These are phyloP conservation scores for Antheraea yamamai DNA, from an alignment of 2,888 invertebrate genomes.

Conservation along the genomic window DNA sequence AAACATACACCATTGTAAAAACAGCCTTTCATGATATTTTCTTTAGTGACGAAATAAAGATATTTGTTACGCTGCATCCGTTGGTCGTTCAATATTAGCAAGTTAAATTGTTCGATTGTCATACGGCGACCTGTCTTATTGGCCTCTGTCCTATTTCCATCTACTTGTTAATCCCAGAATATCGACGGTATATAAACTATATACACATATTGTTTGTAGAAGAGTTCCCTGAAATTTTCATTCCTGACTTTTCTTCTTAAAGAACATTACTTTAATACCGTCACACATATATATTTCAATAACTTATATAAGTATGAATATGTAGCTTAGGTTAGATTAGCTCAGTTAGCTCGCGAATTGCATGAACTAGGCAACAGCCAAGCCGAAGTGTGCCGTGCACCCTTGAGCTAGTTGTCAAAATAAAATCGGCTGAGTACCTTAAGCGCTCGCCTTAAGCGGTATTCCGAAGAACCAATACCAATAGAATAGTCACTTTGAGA, in stretches of 20 bases:
- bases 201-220: not conserved
- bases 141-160: conserved; percentile 34
- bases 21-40: not conserved
- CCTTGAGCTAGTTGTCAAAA: too few species aligned
- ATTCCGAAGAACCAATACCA: too few species aligned
- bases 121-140: conserved; percentile 49
- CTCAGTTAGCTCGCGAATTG: not conserved
- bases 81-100: conserved; percentile 55
- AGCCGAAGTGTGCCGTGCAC: too few species aligned
- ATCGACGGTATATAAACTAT: not conserved
- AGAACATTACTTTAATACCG: not conserved
- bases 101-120: conserved; percentile 59
- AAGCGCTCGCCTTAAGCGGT: too few species aligned
- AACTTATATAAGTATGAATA: too few species aligned
- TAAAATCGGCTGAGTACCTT: too few species aligned
- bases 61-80: conserved; percentile 29
- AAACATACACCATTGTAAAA: too few species aligned
- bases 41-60: not conserved
- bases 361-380: too few species aligned
- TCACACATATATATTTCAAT: too few species aligned
- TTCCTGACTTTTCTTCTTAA: not conserved
- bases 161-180: conserved; percentile 1
- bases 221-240: not conserved
- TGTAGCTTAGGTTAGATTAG: too few species aligned
- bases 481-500: not conserved